phyloP scores from a whole-genome alignment of 2,113 vertebrate species.

The Tretioscincus oriximinensis region DNA sequence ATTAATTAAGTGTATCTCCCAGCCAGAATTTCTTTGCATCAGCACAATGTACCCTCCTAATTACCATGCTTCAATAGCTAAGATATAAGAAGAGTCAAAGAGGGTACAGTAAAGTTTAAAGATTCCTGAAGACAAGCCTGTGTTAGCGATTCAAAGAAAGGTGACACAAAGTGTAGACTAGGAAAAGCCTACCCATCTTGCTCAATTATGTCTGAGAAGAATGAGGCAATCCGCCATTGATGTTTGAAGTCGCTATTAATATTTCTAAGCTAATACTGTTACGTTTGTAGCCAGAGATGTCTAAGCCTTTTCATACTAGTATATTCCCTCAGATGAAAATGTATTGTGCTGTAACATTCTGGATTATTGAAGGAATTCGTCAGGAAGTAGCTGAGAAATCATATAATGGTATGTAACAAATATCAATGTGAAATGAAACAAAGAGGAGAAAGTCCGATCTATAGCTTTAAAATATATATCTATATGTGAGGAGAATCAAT shows the following conservation, averaged over 20 bases:
- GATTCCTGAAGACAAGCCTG: constrained; percentile 18
- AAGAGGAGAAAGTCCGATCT: constrained; percentile 53
- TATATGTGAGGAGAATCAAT: constrained; percentile 56
- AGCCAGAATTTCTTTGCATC: constrained; percentile 16
- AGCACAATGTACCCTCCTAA: not conserved
- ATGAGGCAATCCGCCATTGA: not conserved
- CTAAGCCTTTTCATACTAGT: constrained; percentile 13
- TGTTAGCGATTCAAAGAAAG: not conserved
- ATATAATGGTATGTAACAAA: constrained; percentile 48
- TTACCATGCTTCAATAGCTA: constrained; percentile 5
- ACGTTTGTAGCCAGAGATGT: constrained; percentile 17
- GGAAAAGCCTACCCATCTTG: not conserved
- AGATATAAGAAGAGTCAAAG: constrained; percentile 17
- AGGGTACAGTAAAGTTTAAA: not conserved
- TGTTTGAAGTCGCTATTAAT: constrained; percentile 14
- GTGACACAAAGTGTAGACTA: constrained; percentile 26
- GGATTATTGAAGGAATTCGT: constrained; percentile 46
- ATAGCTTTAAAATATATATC: constrained; percentile 29
- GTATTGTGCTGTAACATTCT: constrained; percentile 12
- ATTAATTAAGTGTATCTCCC: constrained; percentile 31
- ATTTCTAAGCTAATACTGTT: not conserved
- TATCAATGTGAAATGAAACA: constrained; percentile 55
- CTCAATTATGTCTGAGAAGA: constrained; percentile 6
- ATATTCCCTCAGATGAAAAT: not conserved
- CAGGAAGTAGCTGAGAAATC: constrained; percentile 32